Conservation (phyloP, 2,113 vertebrate species). For the Calonectris borealis region DNA sequence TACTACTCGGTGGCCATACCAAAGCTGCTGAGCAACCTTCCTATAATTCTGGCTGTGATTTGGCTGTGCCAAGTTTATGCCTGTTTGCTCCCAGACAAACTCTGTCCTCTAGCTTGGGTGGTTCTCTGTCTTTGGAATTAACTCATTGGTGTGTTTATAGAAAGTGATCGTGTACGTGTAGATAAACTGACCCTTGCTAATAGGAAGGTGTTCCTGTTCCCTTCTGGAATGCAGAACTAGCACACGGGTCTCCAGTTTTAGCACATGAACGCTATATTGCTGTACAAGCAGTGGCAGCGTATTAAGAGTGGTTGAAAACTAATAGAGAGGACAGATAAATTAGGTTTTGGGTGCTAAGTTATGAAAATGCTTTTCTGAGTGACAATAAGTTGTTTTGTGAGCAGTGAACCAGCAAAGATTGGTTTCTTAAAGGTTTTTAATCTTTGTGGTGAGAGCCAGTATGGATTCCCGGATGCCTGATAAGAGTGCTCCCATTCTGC, state of each 20-base stretch:
- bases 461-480: not conserved
- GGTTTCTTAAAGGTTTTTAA: not conserved
- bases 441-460: not conserved
- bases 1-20: not conserved
- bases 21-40: not conserved
- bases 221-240: not conserved
- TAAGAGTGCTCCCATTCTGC: not conserved
- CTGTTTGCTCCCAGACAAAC: not conserved
- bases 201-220: not conserved
- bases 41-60: not conserved
- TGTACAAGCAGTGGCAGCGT: accelerated
- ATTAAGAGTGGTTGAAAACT: not conserved
- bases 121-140: not conserved
- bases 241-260: not conserved
- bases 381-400: not conserved
- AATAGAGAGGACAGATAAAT: not conserved
- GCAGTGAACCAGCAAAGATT: not conserved
- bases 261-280: accelerated
- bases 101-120: not conserved
- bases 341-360: not conserved
- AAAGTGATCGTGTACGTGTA: not conserved
- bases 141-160: not conserved
- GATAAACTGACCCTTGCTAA: not conserved
- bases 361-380: not conserved
- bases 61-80: not conserved